phyloP scores from a whole-genome alignment of 2,113 vertebrate genomes.

The Furnarius figulus region DNA sequence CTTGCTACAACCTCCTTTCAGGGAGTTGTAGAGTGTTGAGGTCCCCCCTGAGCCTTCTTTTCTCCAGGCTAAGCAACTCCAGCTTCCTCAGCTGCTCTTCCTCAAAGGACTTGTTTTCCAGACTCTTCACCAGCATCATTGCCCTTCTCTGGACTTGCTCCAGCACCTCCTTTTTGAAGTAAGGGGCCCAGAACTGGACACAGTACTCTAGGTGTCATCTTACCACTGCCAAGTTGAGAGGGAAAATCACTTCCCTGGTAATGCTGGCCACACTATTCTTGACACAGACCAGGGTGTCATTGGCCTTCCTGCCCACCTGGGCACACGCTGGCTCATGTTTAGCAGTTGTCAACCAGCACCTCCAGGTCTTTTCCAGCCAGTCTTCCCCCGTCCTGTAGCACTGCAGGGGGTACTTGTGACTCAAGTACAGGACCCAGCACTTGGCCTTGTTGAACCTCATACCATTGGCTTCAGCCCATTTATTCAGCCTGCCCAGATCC shows the following conservation, averaged over 20 bases:
- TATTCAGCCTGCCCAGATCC: neutral
- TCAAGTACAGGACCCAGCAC: accelerated
- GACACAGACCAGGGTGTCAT: neutral
- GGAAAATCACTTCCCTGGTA: neutral
- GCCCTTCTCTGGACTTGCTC: neutral
- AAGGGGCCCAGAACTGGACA: neutral
- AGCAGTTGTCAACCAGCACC: accelerated
- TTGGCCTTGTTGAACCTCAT: neutral
- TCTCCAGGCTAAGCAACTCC: neutral
- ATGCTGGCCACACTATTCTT: neutral
- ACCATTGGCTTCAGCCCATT: neutral
- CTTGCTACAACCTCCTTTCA: neutral
- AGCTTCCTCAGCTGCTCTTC: neutral
- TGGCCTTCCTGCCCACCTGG: neutral
- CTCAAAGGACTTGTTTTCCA: neutral
- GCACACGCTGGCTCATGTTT: neutral
- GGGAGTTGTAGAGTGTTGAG: neutral
- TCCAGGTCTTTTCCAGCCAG: neutral
- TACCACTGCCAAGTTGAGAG: neutral
- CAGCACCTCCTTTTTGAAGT: neutral
- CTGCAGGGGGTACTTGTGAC: neutral
- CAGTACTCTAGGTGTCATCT: neutral
- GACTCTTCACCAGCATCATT: neutral
- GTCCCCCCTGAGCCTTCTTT: neutral
- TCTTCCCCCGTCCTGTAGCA: neutral